Percentiles rank a stretch among this genome's conserved stretches.
Evolutionary conservation across 2,888 invertebrate genomes (phyloP).

Genomic region (Cheilosia pagana): DNA sequence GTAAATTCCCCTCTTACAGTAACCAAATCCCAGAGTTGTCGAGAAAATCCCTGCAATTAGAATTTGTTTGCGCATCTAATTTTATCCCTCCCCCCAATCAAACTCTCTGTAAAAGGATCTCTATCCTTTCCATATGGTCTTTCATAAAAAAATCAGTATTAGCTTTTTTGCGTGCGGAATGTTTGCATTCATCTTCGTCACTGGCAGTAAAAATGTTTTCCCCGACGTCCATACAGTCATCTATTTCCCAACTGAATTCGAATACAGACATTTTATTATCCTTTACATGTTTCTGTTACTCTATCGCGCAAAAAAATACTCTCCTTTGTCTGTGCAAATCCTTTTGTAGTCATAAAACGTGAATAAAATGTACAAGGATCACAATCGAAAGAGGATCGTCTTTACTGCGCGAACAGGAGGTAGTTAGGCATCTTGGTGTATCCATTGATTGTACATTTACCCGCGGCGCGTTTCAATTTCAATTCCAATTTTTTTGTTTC

Average conservation of each 20-base stretch:
- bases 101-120: conserved; percentile 23
- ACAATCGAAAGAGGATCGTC: conserved; percentile 13
- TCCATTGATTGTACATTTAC: conserved; percentile 41
- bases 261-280: conserved; percentile 61
- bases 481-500: conserved; percentile 9
- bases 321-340: conserved; percentile 8
- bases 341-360: conserved; percentile 44
- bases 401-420: neutral
- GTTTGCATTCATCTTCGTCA: conserved; percentile 46
- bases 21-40: conserved; percentile 23
- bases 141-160: neutral
- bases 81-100: conserved; percentile 35
- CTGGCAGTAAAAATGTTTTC: conserved; percentile 44
- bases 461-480: conserved; percentile 48
- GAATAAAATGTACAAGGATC: conserved; percentile 42
- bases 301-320: neutral
- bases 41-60: conserved; percentile 48
- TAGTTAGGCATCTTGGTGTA: conserved; percentile 7
- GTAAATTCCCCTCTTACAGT: neutral
- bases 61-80: conserved; percentile 47
- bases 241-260: conserved; percentile 48
- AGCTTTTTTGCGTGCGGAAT: neutral
- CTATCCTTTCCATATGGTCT: conserved; percentile 27
- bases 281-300: conserved; percentile 26
- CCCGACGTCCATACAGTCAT: conserved; percentile 31